phyloP scores from a whole-genome alignment of 1,140 invertebrate genomes.

The Drosophila lowei region DNA sequence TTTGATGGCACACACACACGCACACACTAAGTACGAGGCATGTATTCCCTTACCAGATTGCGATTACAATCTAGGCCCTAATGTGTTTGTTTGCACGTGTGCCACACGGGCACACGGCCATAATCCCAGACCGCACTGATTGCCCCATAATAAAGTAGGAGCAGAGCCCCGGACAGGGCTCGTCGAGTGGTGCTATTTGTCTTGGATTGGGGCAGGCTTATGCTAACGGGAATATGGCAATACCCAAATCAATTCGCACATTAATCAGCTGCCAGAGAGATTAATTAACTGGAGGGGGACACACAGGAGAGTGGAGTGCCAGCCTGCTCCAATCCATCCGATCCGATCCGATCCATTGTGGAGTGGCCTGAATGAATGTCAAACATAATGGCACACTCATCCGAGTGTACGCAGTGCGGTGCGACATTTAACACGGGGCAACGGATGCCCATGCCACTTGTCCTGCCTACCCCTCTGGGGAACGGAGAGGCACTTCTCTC shows the following conservation, averaged over 20 bases:
- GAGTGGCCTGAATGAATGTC: slow-evolving; percentile 72
- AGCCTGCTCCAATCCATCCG: too few species aligned
- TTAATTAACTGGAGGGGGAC: slow-evolving; percentile 59
- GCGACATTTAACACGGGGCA: slow-evolving; percentile 51
- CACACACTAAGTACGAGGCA: neutral
- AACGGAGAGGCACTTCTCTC: neutral
- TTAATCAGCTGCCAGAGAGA: slow-evolving; percentile 70
- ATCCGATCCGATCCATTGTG: slow-evolving; percentile 13
- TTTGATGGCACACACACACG: slow-evolving; percentile 10
- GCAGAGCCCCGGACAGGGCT: neutral
- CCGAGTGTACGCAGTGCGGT: slow-evolving; percentile 63
- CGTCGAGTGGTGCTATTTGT: slow-evolving; percentile 36
- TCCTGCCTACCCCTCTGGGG: slow-evolving; percentile 4
- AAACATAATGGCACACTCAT: slow-evolving; percentile 65
- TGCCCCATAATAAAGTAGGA: slow-evolving; percentile 25
- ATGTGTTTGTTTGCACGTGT: slow-evolving; percentile 16
- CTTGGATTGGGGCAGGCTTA: slow-evolving; percentile 1
- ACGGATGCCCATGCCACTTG: slow-evolving; percentile 22
- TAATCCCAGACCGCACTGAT: slow-evolving; percentile 16
- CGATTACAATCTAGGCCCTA: slow-evolving; percentile 29
- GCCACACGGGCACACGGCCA: neutral
- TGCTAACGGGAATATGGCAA: slow-evolving; percentile 28
- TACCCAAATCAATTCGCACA: slow-evolving; percentile 66
- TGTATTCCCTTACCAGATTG: slow-evolving; percentile 3
- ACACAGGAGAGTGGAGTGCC: slow-evolving; percentile 11